Conservation (phyloP, 2,797 vertebrate genomes). For the Pygocentrus nattereri region DNA sequence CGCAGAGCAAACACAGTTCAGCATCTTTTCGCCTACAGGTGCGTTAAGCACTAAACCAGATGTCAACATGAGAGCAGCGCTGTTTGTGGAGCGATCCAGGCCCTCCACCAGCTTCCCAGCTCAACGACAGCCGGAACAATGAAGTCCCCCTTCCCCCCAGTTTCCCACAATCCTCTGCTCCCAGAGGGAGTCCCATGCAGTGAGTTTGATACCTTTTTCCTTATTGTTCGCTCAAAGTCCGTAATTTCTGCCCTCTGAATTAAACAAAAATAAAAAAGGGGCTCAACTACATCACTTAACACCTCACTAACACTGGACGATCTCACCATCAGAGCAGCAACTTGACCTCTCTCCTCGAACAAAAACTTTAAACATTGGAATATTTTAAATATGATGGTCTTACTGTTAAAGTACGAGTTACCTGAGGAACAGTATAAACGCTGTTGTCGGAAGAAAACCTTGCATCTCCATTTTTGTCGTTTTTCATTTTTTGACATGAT, state of each 20-base stretch:
- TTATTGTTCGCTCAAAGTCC: conserved; percentile 40
- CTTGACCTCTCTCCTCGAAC: too few relatives aligned
- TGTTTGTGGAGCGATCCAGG: conserved; percentile 86
- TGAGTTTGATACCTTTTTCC: conserved; percentile 16
- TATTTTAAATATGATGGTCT: too few relatives aligned
- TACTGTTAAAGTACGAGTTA: too few relatives aligned
- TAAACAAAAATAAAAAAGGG: neutral
- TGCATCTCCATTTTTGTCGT: too few relatives aligned
- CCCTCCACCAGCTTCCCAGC: conserved; percentile 76
- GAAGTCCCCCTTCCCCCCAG: conserved; percentile 65
- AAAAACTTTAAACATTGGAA: too few relatives aligned
- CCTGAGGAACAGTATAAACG: too few relatives aligned
- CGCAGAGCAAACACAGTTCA: conserved; percentile 62
- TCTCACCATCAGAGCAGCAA: too few relatives aligned
- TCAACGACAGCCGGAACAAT: conserved; percentile 85
- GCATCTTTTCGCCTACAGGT: conserved; percentile 87
- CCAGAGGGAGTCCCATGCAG: conserved; percentile 52
- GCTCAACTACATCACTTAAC: neutral
- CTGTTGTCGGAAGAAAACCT: too few relatives aligned
- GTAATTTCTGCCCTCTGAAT: neutral
- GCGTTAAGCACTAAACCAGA: conserved; percentile 93
- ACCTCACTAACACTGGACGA: neutral
- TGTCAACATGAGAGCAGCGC: conserved; percentile 87
- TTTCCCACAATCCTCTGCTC: conserved; percentile 66
- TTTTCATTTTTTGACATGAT: too few relatives aligned